Conservation (phyloP, 2,888 invertebrate genomes). For the Plusia festucae region DNA sequence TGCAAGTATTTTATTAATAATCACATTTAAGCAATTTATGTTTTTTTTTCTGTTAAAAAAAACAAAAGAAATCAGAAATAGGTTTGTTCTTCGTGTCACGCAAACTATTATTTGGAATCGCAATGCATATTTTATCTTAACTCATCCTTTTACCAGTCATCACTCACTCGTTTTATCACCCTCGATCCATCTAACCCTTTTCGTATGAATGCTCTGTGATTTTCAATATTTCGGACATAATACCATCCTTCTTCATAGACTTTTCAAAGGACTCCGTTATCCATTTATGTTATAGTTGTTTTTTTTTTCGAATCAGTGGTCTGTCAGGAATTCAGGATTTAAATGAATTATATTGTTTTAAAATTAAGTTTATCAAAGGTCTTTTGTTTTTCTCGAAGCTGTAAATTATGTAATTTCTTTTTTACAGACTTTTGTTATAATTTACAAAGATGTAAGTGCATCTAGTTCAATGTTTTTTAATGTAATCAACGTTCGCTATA, state of each 20-base stretch:
- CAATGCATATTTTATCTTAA: not conserved
- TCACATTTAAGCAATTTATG: too few relatives aligned
- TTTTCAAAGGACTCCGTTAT: not conserved
- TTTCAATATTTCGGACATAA: conserved; percentile 4
- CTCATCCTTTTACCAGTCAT: not conserved
- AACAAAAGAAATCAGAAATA: not conserved
- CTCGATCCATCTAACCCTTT: not conserved
- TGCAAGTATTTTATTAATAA: too few relatives aligned
- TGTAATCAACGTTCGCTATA: not conserved
- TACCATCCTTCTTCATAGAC: conserved; percentile 4
- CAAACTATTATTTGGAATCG: not conserved
- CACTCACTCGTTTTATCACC: not conserved
- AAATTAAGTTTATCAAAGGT: too few relatives aligned
- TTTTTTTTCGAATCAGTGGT: too few relatives aligned
- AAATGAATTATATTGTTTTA: too few relatives aligned
- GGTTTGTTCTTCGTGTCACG: not conserved
- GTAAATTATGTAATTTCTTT: too few relatives aligned
- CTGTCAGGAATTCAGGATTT: too few relatives aligned
- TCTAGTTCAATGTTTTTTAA: not conserved
- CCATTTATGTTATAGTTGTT: not conserved
- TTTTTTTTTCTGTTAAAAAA: not conserved
- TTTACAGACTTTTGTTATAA: too few relatives aligned
- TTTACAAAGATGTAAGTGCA: not conserved
- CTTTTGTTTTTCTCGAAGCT: too few relatives aligned
- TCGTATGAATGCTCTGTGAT: not conserved